Percentiles rank a stretch among this genome's conserved stretches.
These are phyloP conservation scores for Willowsia nigromaculata DNA, from an alignment of 2,888 invertebrate genomes.

Conservation along the genomic window DNA sequence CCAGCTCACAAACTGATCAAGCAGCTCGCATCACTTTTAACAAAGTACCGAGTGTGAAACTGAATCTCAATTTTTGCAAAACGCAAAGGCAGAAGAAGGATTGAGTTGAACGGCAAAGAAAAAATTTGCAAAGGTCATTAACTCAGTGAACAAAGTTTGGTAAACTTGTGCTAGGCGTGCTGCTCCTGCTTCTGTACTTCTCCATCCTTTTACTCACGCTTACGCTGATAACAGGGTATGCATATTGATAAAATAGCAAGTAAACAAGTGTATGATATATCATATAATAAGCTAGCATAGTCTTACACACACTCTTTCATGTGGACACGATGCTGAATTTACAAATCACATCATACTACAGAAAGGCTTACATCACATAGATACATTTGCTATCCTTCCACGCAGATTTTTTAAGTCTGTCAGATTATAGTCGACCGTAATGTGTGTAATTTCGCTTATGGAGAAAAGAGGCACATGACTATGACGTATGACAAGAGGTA, in stretches of 20 bases:
- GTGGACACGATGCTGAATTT: too few species aligned
- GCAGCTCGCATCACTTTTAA: slow-evolving; percentile 8
- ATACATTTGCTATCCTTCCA: neutral
- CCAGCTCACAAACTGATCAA: slow-evolving; percentile 6
- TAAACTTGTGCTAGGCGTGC: slow-evolving; percentile 69
- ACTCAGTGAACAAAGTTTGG: slow-evolving; percentile 76
- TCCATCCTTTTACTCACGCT: neutral
- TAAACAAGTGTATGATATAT: too few species aligned
- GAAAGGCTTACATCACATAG: too few species aligned
- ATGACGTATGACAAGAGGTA: slow-evolving; percentile 50
- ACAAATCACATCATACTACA: too few species aligned
- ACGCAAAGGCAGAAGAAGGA: slow-evolving; percentile 25
- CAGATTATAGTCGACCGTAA: neutral
- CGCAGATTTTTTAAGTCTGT: neutral
- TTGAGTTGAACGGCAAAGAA: slow-evolving; percentile 71
- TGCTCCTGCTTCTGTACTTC: slow-evolving; percentile 46
- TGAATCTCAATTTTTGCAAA: slow-evolving; percentile 61
- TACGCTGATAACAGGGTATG: neutral
- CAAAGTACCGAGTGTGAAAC: slow-evolving; percentile 41
- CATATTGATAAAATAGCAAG: neutral
- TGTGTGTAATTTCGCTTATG: slow-evolving; percentile 9
- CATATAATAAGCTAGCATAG: too few species aligned
- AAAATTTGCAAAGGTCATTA: slow-evolving; percentile 78
- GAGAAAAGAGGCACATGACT: slow-evolving; percentile 69
- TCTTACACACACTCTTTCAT: too few species aligned